Conservation (phyloP, 2,113 vertebrate genomes). For the Sapayoa aenigma region DNA sequence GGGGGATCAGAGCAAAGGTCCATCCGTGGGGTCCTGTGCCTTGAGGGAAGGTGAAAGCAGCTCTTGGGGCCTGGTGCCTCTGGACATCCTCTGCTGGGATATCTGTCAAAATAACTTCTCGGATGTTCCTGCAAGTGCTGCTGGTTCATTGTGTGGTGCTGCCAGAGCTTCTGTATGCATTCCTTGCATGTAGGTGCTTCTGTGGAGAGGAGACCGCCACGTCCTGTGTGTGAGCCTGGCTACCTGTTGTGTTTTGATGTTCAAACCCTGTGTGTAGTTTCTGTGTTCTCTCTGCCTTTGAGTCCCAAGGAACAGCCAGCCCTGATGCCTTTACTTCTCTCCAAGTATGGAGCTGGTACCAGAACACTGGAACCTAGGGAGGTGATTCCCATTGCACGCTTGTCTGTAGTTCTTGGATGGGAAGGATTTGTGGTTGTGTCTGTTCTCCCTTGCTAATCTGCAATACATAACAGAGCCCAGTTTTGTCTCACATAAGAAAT, state of each 20-base stretch:
- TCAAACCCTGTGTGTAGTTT: not conserved
- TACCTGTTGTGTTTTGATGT: not conserved
- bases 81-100: too few species aligned
- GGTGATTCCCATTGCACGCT: not conserved
- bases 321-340: not conserved
- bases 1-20: not conserved
- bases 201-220: not conserved
- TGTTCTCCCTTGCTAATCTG: not conserved
- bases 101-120: too few species aligned
- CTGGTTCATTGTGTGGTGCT: not conserved
- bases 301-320: not conserved
- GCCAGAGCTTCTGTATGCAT: not conserved
- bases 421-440: not conserved
- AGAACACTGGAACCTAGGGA: not conserved
- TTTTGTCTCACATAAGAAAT: not conserved
- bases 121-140: not conserved
- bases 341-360: not conserved
- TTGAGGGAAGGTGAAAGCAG: not conserved
- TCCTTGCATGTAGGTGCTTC: not conserved
- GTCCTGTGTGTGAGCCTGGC: rapidly evolving
- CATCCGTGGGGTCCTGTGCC: rapidly evolving
- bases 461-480: rapidly evolving
- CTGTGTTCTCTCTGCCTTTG: not conserved
- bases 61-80: not conserved
- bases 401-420: not conserved